phyloP scores from a whole-genome alignment of 2,797 vertebrate genomes.

The Poeciliopsis turneri region DNA sequence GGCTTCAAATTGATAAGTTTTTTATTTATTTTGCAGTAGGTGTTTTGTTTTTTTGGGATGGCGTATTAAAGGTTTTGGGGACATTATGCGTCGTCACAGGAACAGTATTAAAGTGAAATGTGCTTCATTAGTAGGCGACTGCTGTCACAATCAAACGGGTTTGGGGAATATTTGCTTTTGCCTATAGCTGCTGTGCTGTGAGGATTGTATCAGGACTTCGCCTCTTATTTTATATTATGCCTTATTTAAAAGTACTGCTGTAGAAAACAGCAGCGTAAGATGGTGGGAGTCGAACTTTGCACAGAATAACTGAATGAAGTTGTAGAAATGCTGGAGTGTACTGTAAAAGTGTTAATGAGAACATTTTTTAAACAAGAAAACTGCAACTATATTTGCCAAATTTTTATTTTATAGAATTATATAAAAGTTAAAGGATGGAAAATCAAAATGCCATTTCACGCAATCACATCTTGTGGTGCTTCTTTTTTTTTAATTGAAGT shows the following conservation, averaged over 20 bases:
- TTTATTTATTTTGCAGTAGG: conserved; percentile 41
- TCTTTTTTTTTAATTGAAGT: neutral
- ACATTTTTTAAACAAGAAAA: neutral
- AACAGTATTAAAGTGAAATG: conserved; percentile 29
- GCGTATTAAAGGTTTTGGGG: conserved; percentile 32
- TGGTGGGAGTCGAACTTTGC: conserved; percentile 6
- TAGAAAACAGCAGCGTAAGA: neutral
- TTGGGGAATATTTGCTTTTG: conserved; percentile 45
- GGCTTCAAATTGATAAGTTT: conserved; percentile 36
- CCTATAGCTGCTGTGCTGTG: conserved; percentile 60
- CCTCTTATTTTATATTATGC: conserved; percentile 32
- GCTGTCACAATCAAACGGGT: conserved; percentile 19
- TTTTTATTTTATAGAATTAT: conserved; percentile 2
- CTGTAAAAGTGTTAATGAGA: conserved; percentile 12
- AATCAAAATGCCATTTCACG: neutral
- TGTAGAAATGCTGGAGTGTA: neutral
- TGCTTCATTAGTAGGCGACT: conserved; percentile 12
- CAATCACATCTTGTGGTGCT: neutral
- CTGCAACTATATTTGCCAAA: conserved; percentile 14
- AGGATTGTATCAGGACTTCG: conserved; percentile 41
- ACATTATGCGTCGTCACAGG: conserved; percentile 11
- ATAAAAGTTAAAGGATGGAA: neutral
- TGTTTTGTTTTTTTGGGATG: conserved; percentile 22
- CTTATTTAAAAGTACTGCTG: conserved; percentile 61
- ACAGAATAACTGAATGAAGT: conserved; percentile 18